phyloP scores from a whole-genome alignment of 2,113 vertebrate genomes.

The Myotis yumanensis region DNA sequence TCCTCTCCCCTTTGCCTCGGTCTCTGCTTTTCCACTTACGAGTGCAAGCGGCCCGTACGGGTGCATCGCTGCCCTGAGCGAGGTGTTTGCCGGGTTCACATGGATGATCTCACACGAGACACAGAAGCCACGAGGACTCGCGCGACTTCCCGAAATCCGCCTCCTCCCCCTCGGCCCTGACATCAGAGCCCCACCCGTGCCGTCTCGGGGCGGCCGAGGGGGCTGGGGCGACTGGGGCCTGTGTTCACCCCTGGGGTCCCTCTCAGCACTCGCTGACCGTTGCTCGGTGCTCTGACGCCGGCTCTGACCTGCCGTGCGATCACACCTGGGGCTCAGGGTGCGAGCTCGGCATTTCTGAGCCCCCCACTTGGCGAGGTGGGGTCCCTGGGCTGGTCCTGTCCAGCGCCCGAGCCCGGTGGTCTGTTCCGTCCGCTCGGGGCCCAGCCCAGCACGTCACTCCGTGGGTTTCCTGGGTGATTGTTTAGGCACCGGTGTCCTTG shows the following conservation, averaged over 20 bases:
- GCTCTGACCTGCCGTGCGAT: not conserved
- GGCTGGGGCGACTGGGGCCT: not conserved
- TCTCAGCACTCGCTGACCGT: too few relatives aligned
- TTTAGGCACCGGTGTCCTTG: not conserved
- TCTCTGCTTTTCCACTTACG: not conserved
- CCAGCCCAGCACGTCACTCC: not conserved
- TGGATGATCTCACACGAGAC: not conserved
- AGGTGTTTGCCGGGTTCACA: not conserved
- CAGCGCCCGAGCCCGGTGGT: not conserved
- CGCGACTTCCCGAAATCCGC: not conserved
- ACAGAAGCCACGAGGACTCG: not conserved
- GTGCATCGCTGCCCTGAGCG: not conserved
- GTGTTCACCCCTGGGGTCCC: not conserved
- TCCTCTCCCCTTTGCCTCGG: not conserved
- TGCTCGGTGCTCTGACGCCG: not conserved
- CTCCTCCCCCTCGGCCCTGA: not conserved
- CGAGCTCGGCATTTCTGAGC: not conserved
- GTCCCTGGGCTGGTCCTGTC: not conserved
- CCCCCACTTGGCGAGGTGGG: not conserved
- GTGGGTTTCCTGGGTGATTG: too few relatives aligned
- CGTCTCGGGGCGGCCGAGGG: not conserved
- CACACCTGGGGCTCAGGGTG: not conserved
- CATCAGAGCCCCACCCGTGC: too few relatives aligned
- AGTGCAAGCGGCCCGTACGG: too few relatives aligned
- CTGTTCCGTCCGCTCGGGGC: not conserved